Percentiles rank a stretch among this genome's conserved stretches.
phyloP scores from a whole-genome alignment of 2,113 vertebrate species.

The Arvicanthis niloticus region DNA sequence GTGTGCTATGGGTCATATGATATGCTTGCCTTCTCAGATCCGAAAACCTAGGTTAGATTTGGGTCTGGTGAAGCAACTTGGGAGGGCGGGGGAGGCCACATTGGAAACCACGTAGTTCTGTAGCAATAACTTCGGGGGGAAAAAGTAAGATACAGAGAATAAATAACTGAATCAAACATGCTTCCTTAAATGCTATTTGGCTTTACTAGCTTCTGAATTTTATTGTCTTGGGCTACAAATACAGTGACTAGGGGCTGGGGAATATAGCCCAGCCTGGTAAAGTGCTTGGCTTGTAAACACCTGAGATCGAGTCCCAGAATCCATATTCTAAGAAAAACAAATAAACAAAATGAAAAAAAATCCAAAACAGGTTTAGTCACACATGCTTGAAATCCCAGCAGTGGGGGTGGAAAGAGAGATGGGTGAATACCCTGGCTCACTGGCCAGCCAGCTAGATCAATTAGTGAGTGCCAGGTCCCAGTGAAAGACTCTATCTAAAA shows the following conservation, averaged over 20 bases:
- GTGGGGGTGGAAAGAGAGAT: not conserved
- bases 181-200: not conserved
- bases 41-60: not conserved
- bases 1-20: not conserved
- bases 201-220: not conserved
- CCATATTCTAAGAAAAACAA: not conserved
- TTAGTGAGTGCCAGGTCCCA: not conserved
- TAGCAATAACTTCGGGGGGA: constrained; percentile 25
- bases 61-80: not conserved
- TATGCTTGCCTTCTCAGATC: not conserved
- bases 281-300: not conserved
- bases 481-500: not conserved
- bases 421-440: not conserved
- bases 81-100: too few relatives aligned
- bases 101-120: constrained; percentile 22
- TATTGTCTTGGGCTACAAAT: not conserved
- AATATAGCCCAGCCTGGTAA: not conserved
- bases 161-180: not conserved
- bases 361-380: not conserved
- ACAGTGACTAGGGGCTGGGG: not conserved
- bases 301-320: not conserved
- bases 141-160: constrained; percentile 20
- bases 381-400: not conserved
- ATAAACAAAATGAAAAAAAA: not conserved
- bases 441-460: not conserved